Base-by-base conservation (phyloP, 2,888 invertebrate genomes). In the Philaethria dido region DNA sequence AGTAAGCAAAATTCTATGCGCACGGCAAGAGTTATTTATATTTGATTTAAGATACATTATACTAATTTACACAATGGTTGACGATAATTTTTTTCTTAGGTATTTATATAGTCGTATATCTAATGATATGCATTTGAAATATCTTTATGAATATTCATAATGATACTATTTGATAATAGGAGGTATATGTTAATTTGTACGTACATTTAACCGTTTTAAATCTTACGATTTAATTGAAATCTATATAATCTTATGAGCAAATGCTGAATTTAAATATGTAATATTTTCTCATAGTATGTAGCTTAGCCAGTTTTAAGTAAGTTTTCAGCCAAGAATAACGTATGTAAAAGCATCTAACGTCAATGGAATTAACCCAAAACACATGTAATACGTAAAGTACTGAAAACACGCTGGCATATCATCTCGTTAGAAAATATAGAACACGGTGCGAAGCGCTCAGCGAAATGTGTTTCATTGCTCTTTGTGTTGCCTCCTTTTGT, bases 351-450 rank as follows among this genome's bases (percentile, higher is more conserved):
- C 25, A 14, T 44, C 14, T 20, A 20, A 45, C 18, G 57, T 36
- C 54, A 59, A 54, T 62, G 57, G 47, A 50, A 65, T 65, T 65
- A 42, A 67, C 47, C 66, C 62, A 69, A 68, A 64, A 69, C 54
- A 50, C 44, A 64, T 48, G 52, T 62, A 64, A 64, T 71, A 65
- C 62, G 63, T 29, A 47, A 69, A 69, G 63, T 71, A 64, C 62
- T 71, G 68, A 70, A 86, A 86, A 87, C 85, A 84, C 81, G 86
- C 73, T 80, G 82, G 80, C 83, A 81, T 84, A 88, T 90, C 88
- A 90, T 88, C 87, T 88, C 87, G 87, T 90, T 89, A 89, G 85
- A 83, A 86, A 86, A 91, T 90, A 88, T 91, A 84, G 89, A 84
- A 81, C 90, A 84, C 85, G 82, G 80, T 81, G 85, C 82, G 84